phyloP scores from a whole-genome alignment of 2,888 invertebrate species.

The Bimastos eiseni region DNA sequence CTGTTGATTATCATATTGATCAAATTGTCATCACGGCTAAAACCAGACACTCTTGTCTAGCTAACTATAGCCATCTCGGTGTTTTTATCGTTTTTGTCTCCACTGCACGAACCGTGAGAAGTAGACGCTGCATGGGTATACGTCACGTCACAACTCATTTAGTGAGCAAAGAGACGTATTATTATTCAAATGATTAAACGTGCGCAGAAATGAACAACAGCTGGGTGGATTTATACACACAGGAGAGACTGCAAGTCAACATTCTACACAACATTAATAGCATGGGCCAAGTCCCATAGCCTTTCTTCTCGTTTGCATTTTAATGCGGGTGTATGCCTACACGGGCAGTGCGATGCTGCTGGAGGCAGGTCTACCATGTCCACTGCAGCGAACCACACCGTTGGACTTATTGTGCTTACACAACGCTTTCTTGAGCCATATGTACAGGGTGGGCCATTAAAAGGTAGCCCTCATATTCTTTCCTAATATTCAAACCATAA shows the following conservation, averaged over 20 bases:
- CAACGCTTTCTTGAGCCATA: not conserved
- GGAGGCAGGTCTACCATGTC: not conserved
- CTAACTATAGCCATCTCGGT: not conserved
- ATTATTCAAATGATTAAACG: not conserved
- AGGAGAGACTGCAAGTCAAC: not conserved
- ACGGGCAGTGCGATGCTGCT: not conserved
- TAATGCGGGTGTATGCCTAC: not conserved
- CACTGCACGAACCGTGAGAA: not conserved
- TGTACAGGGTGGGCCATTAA: too few species aligned
- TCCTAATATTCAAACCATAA: too few species aligned
- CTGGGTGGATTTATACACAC: not conserved
- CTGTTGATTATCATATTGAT: not conserved
- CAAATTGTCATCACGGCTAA: not conserved
- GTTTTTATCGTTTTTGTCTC: not conserved
- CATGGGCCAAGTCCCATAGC: not conserved
- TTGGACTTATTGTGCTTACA: not conserved
- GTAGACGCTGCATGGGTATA: not conserved
- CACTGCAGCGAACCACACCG: not conserved
- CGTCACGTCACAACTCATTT: not conserved
- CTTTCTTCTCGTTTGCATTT: not conserved
- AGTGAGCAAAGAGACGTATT: not conserved
- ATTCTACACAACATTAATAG: not conserved
- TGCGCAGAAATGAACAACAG: not conserved
- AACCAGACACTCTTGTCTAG: not conserved
- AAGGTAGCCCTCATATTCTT: too few species aligned